Percentiles rank a stretch among this genome's conserved stretches.
phyloP scores from a whole-genome alignment of 2,888 invertebrate species.

The Patella ulyssiponensis region DNA sequence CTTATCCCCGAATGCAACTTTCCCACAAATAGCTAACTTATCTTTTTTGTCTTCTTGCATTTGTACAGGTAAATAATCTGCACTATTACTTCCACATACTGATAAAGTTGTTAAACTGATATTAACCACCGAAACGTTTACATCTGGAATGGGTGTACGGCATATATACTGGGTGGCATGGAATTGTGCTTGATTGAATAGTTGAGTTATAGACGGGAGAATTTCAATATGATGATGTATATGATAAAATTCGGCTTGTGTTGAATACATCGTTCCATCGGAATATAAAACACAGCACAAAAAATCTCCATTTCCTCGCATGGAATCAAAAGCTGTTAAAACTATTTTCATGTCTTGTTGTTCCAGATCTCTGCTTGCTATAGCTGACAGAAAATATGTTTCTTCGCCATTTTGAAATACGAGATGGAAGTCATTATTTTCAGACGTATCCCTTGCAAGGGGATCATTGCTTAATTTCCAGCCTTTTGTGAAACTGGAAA shows the following conservation, averaged over 20 bases:
- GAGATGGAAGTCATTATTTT: no score
- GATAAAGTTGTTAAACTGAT: not conserved
- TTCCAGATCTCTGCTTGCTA: not conserved
- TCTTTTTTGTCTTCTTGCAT: not conserved
- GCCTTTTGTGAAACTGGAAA: no score
- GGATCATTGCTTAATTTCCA: no score
- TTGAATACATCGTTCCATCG: not conserved
- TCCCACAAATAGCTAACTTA: slow-evolving; percentile 16
- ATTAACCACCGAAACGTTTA: not conserved
- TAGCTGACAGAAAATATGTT: not conserved
- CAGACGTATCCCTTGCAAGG: no score
- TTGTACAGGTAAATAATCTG: not conserved
- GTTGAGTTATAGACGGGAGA: not conserved
- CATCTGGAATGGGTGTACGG: not conserved
- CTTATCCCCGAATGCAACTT: slow-evolving; percentile 15
- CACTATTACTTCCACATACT: not conserved
- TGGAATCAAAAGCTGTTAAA: not conserved
- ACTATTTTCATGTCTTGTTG: not conserved
- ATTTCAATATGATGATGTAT: not conserved
- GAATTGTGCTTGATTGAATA: not conserved
- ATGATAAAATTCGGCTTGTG: not conserved
- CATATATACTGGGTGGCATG: not conserved
- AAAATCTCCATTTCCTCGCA: not conserved
- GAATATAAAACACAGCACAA: not conserved
- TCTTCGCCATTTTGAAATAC: not conserved